Conservation (phyloP, 2,888 invertebrate genomes). For the Biston betularia region DNA sequence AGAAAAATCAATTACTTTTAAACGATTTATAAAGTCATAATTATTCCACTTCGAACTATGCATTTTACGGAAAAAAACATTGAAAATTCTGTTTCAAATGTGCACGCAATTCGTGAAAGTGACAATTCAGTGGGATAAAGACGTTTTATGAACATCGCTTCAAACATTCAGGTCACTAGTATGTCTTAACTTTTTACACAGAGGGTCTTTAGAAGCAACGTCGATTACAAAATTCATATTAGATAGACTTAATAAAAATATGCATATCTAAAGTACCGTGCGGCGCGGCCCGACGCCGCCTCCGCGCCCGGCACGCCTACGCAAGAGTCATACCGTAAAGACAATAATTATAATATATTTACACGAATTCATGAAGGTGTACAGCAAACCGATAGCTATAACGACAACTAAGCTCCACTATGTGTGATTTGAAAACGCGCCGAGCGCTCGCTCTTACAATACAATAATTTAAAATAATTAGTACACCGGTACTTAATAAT, state of each 20-base stretch:
- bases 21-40: conserved; percentile 83
- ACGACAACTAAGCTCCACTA: conserved; percentile 84
- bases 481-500: conserved; percentile 64
- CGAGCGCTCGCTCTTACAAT: conserved; percentile 76
- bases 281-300: conserved; percentile 41
- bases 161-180: conserved; percentile 86
- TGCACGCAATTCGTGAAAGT: conserved; percentile 83
- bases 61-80: conserved; percentile 53
- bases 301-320: conserved; percentile 49
- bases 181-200: conserved; percentile 85
- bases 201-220: conserved; percentile 85
- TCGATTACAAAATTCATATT: conserved; percentile 85
- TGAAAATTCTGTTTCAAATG: conserved; percentile 78
- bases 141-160: conserved; percentile 76
- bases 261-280: conserved; percentile 81
- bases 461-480: conserved; percentile 82
- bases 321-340: conserved; percentile 80
- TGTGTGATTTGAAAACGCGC: conserved; percentile 83
- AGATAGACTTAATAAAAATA: conserved; percentile 85
- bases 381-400: conserved; percentile 83
- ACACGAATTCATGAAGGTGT: conserved; percentile 83
- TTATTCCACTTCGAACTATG: conserved; percentile 80
- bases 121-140: conserved; percentile 83
- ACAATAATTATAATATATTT: conserved; percentile 84
- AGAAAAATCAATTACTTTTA: conserved; percentile 77